phyloP scores from a whole-genome alignment of 1,140 invertebrate species.

The Plectus sambesii region DNA sequence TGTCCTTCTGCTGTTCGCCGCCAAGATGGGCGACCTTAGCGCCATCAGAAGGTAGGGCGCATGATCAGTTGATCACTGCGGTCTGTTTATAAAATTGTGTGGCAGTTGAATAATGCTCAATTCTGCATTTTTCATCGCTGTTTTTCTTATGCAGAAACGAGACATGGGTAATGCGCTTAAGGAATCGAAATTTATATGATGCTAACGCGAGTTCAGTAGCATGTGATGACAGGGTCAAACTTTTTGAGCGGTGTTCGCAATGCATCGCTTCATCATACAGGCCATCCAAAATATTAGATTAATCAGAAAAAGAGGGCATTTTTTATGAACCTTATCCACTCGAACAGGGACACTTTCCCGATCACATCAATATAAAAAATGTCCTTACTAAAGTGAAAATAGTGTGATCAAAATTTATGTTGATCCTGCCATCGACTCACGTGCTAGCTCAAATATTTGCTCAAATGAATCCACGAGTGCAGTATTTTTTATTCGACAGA shows the following conservation, averaged over 20 bases:
- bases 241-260: no score
- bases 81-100: background rate
- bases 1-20: constrained; percentile 81
- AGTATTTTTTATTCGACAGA: constrained; percentile 1
- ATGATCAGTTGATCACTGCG: constrained; percentile 60
- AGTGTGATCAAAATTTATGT: background rate
- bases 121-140: background rate
- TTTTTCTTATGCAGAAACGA: background rate
- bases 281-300: no score
- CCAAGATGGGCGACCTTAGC: constrained; percentile 81
- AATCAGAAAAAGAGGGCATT: no score
- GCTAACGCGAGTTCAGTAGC: background rate
- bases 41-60: constrained; percentile 75
- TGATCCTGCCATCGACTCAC: constrained; percentile 4
- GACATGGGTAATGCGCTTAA: background rate
- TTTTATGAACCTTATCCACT: no score
- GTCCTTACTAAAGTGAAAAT: constrained; percentile 13
- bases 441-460: constrained; percentile 11
- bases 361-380: background rate
- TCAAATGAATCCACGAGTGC: background rate
- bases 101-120: no score
- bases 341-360: background rate
- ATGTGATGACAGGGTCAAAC: no score
- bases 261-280: no score
- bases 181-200: background rate